Conservation (phyloP, 2,888 invertebrate genomes). For the Ectobius pallidus region DNA sequence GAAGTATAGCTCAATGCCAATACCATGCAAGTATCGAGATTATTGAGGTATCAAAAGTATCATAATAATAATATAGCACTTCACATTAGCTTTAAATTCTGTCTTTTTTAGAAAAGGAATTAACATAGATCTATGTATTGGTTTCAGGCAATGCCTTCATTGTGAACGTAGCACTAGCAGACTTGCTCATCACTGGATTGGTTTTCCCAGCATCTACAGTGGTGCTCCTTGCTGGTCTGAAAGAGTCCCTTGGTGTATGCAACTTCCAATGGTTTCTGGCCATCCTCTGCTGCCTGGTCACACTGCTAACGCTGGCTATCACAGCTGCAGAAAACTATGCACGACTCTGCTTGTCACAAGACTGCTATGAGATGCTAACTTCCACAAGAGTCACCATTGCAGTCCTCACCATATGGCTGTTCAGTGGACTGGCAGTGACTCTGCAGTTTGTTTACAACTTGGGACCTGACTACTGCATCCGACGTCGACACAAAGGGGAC, state of each 20-base stretch:
- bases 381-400: conserved; percentile 60
- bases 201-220: conserved; percentile 74
- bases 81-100: no score
- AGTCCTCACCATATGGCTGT: conserved; percentile 62
- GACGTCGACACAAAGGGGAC: conserved; percentile 54
- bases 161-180: conserved; percentile 73
- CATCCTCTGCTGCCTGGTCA: conserved; percentile 69
- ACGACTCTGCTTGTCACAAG: conserved; percentile 62
- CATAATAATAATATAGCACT: no score
- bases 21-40: no score
- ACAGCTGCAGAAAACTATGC: conserved; percentile 72
- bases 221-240: conserved; percentile 69
- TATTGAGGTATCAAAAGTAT: no score
- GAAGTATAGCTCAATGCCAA: no score
- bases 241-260: conserved; percentile 65
- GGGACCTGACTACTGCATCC: conserved; percentile 72
- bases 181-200: conserved; percentile 70
- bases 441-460: conserved; percentile 65
- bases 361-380: conserved; percentile 57
- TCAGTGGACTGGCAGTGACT: conserved; percentile 62
- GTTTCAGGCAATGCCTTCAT: conserved; percentile 69
- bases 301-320: conserved; percentile 65
- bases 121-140: no score
- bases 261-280: conserved; percentile 70
- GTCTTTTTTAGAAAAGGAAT: no score